Evolutionary conservation across 2,888 invertebrate species (phyloP).

Genomic region (Nymphalis urticae): DNA sequence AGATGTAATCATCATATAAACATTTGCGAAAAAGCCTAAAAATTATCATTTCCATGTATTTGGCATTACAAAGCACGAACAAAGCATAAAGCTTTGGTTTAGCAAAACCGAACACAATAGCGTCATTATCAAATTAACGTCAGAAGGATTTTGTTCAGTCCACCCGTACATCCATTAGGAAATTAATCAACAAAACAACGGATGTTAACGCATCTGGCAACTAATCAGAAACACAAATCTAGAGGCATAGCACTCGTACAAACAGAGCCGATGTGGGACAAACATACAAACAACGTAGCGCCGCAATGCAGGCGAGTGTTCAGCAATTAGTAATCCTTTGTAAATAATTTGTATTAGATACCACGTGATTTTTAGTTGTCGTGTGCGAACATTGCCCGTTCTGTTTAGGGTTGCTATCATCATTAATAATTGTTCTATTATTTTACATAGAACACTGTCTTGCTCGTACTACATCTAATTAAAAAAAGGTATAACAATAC

Average conservation of each 20-base stretch:
- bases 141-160: slow-evolving; percentile 14
- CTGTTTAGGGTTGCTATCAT: not conserved
- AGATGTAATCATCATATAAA: too few relatives aligned
- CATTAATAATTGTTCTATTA: not conserved
- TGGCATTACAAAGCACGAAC: not conserved
- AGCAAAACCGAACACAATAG: slow-evolving; percentile 11
- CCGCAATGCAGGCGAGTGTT: slow-evolving; percentile 35
- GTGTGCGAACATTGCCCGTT: not conserved
- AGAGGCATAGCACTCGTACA: slow-evolving; percentile 14
- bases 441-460: not conserved
- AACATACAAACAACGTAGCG: slow-evolving; percentile 37
- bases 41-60: too few relatives aligned
- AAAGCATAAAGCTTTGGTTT: not conserved
- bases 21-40: too few relatives aligned
- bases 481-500: too few relatives aligned
- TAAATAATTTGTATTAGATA: slow-evolving; percentile 32
- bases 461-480: too few relatives aligned
- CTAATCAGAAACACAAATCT: slow-evolving; percentile 36
- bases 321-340: slow-evolving; percentile 35
- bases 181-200: slow-evolving; percentile 38
- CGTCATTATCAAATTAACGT: slow-evolving; percentile 10
- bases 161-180: slow-evolving; percentile 29
- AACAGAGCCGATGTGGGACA: slow-evolving; percentile 34
- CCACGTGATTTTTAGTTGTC: slow-evolving; percentile 31
- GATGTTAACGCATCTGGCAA: slow-evolving; percentile 32